phyloP scores from a whole-genome alignment of 2,888 invertebrate species.

The Dusona sp. region DNA sequence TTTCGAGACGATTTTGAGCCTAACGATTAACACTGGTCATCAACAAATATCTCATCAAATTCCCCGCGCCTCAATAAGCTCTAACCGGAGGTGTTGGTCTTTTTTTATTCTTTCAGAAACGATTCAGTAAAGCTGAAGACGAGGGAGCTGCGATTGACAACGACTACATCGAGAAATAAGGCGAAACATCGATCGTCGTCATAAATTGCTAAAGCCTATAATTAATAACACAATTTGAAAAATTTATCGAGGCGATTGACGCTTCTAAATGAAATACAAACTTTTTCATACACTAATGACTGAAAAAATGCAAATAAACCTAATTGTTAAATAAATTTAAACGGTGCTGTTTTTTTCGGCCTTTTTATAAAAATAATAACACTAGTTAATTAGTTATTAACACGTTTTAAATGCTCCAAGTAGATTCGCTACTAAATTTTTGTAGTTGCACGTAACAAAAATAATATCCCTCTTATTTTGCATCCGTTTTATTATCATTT shows the following conservation, averaged over 20 bases:
- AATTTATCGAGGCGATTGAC: slow-evolving; percentile 25
- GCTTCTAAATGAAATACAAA: slow-evolving; percentile 7
- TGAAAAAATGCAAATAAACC: slow-evolving; percentile 15
- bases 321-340: not conserved
- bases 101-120: slow-evolving; percentile 85
- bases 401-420: not conserved
- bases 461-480: not conserved
- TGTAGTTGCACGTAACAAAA: not conserved
- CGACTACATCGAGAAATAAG: slow-evolving; percentile 80
- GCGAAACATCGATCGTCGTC: slow-evolving; percentile 59
- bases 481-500: slow-evolving; percentile 6
- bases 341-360: not conserved
- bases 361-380: not conserved
- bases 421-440: not conserved
- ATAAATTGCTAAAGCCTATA: slow-evolving; percentile 36
- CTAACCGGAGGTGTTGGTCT: slow-evolving; percentile 79
- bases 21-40: slow-evolving; percentile 60
- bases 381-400: not conserved
- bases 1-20: not conserved
- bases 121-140: slow-evolving; percentile 83
- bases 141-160: slow-evolving; percentile 76
- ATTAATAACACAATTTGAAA: slow-evolving; percentile 48
- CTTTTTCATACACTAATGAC: slow-evolving; percentile 43
- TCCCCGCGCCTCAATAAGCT: slow-evolving; percentile 34
- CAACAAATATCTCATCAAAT: slow-evolving; percentile 19